A percentile compares a stretch with the other conserved stretches of the same genome.
phyloP scores from a whole-genome alignment of 2,888 invertebrate genomes.

The Sussaba pulchella region DNA sequence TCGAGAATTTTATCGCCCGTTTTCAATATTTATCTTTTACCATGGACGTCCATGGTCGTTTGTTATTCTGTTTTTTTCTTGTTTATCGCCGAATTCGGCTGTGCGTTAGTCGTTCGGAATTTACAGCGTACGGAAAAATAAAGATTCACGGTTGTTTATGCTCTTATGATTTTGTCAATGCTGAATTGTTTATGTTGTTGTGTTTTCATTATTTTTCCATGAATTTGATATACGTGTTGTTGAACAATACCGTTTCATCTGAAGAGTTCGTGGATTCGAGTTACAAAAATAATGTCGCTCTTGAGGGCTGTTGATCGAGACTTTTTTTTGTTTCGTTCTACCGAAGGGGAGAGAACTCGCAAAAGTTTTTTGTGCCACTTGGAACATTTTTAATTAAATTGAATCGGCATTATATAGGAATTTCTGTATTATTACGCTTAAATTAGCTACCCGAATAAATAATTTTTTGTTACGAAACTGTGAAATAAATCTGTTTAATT shows the following conservation, averaged over 20 bases:
- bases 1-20: slow-evolving; percentile 11
- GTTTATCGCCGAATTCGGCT: background rate
- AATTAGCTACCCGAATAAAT: background rate
- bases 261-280: background rate
- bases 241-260: too few relatives aligned
- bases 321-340: too few relatives aligned
- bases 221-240: too few relatives aligned
- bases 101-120: too few relatives aligned
- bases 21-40: slow-evolving; percentile 6
- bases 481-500: too few relatives aligned
- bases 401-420: background rate
- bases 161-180: background rate
- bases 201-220: background rate
- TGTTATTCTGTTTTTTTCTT: background rate
- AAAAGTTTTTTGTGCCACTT: too few relatives aligned
- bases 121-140: background rate
- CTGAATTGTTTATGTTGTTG: background rate
- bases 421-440: background rate
- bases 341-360: too few relatives aligned
- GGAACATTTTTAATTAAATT: too few relatives aligned
- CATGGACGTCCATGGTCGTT: background rate
- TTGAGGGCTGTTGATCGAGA: too few relatives aligned
- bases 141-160: background rate
- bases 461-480: background rate
- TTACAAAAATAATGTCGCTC: background rate